A percentile compares a stretch with the other conserved stretches of the same genome.
These are phyloP conservation scores for Drosophila insularis DNA, from an alignment of 1,140 invertebrate species.

Conservation along the genomic window DNA sequence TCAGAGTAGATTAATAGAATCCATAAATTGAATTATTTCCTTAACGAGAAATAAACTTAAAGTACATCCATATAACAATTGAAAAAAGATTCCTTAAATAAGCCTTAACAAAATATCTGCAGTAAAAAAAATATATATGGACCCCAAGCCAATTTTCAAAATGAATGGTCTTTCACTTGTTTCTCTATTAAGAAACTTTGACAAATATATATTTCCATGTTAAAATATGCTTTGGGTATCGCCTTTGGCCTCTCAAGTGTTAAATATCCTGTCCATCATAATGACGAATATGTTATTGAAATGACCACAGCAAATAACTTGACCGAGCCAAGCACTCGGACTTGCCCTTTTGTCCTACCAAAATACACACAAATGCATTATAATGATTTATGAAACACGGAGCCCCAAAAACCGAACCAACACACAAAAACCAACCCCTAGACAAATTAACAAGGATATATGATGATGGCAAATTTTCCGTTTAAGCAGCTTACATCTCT, in stretches of 20 bases:
- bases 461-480: conserved; percentile 60
- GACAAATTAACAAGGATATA: conserved; percentile 77
- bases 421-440: conserved; percentile 51
- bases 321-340: conserved; percentile 50
- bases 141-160: too few relatives aligned
- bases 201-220: conserved; percentile 1
- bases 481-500: conserved; percentile 45
- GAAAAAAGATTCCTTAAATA: too few relatives aligned
- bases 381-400: conserved; percentile 64
- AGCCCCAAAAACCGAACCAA: conserved; percentile 1
- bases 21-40: too few relatives aligned
- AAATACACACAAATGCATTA: conserved; percentile 63
- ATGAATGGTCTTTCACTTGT: neutral
- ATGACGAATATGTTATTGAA: conserved; percentile 63
- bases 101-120: too few relatives aligned
- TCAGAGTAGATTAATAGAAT: too few relatives aligned
- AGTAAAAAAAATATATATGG: too few relatives aligned
- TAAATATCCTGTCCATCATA: conserved; percentile 22
- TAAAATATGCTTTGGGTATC: neutral
- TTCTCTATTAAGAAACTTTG: neutral
- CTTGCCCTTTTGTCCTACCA: conserved; percentile 12
- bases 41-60: too few relatives aligned
- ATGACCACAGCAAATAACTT: conserved; percentile 54
- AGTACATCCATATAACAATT: too few relatives aligned
- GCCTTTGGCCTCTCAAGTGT: conserved; percentile 1